Base-by-base conservation (phyloP, 2,888 invertebrate genomes). In the Tetramorium bicarinatum region DNA sequence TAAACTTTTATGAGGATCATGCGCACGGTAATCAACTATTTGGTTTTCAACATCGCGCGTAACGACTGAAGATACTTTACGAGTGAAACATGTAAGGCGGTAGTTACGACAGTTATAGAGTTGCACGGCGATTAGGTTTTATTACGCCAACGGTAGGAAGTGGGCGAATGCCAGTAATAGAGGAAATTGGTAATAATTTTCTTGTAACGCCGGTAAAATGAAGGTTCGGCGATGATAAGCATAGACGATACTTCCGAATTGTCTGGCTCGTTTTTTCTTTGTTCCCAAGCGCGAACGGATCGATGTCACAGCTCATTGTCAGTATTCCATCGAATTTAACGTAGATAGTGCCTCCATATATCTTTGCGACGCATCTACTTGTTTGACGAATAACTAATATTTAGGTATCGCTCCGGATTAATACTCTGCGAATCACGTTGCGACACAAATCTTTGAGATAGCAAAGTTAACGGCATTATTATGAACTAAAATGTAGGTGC, bases 151-250 rank as follows among this genome's bases (percentile, higher is more conserved):
- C 38, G 62, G 80, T 8, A 15, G 11, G 21, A 7, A 15, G 3
- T 8, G 47, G 25, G 62, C 47, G 49, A 52, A 47, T 61, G 61
- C 7, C 38, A 61, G 74, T 82, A 82, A 76, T 76, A 76, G 71
- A 76, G 66, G 71, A 82, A 84, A 84, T 82, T 84, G 82, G 61
- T 76, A 82, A 84, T 84, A 84, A 72, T 61, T 82, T 75, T 84
- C 84, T 44, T 59, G 74, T 56, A 59, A 52, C 49, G 67, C 13
- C 29, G 59, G 18, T n/a, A 44, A 47, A 79, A 47, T 59, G 79
- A 79, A 69, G 34, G 56, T 29, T 15, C 8, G n/a, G 15, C 4
- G 56, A 79, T 79, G 59, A 79, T 76, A 47, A 71, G 56, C 62
- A 25, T 41, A 56, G 56, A 47, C 64, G 56, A 82, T 82, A 82